These are phyloP conservation scores for Hypomecis atomaria DNA, from an alignment of 2,888 invertebrate genomes.

Conservation along the genomic window DNA sequence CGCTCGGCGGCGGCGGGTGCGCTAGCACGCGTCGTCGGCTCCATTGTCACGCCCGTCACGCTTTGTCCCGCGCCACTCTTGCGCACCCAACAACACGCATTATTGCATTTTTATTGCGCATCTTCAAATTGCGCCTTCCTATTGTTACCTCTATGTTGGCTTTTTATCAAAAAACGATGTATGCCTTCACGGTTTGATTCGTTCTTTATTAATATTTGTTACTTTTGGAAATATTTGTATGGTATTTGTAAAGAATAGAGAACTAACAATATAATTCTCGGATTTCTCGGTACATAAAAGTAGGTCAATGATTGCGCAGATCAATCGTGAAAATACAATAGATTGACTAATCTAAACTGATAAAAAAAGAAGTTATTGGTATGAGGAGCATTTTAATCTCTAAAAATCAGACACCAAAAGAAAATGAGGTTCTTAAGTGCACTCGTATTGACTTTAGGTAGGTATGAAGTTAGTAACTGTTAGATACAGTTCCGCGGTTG, in stretches of 20 bases:
- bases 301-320: conserved; percentile 31
- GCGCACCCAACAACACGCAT: conserved; percentile 68
- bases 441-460: no score
- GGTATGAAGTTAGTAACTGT: not conserved
- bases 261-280: conserved; percentile 48
- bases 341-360: not conserved
- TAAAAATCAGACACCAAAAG: not conserved
- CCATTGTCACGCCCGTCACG: conserved; percentile 78
- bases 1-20: conserved; percentile 28
- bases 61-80: conserved; percentile 62
- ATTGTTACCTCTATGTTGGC: conserved; percentile 77
- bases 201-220: conserved; percentile 61
- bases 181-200: conserved; percentile 81
- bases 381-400: not conserved
- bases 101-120: conserved; percentile 82
- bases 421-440: not conserved
- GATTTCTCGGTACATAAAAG: conserved; percentile 41
- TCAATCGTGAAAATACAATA: conserved; percentile 16
- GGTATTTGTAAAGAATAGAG: conserved; percentile 32
- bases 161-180: conserved; percentile 78
- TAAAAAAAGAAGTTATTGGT: not conserved
- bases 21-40: conserved; percentile 72
- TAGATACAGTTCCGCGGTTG: conserved; percentile 25
- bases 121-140: conserved; percentile 67
- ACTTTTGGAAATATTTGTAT: conserved; percentile 43